phyloP scores from a whole-genome alignment of 1,140 invertebrate species.

The Latrodectus geometricus region DNA sequence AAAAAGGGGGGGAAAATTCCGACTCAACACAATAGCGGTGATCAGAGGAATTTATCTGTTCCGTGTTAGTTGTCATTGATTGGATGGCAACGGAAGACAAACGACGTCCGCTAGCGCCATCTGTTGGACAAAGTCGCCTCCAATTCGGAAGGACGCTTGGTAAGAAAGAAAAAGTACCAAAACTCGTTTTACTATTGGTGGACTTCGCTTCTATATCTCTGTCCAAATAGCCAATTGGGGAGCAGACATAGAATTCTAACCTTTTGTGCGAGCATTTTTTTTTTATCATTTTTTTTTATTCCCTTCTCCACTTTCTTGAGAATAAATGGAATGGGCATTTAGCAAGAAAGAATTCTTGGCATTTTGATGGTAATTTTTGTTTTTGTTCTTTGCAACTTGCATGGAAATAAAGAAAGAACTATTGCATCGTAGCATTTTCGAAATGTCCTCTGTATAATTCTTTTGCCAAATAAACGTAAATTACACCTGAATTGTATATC shows the following conservation, averaged over 20 bases:
- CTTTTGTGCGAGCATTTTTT: slow-evolving; percentile 32
- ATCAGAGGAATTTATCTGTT: slow-evolving; percentile 57
- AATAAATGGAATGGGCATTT: slow-evolving; percentile 47
- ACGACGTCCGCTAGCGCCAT: slow-evolving; percentile 44
- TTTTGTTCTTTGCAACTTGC: not conserved
- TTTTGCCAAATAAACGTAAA: no score
- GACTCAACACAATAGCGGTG: slow-evolving; percentile 51
- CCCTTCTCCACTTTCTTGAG: not conserved
- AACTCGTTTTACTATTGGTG: slow-evolving; percentile 50
- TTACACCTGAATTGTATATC: no score
- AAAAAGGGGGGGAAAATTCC: slow-evolving; percentile 30
- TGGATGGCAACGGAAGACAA: slow-evolving; percentile 52
- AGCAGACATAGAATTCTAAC: slow-evolving; percentile 24
- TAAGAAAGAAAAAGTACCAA: slow-evolving; percentile 17
- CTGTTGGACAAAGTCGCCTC: slow-evolving; percentile 54
- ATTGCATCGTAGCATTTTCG: not conserved
- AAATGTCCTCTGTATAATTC: not conserved
- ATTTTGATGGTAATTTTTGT: slow-evolving; percentile 22
- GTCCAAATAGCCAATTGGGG: slow-evolving; percentile 53
- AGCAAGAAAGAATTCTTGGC: slow-evolving; percentile 41
- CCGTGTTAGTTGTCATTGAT: slow-evolving; percentile 59
- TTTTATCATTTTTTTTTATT: slow-evolving; percentile 1
- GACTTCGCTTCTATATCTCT: slow-evolving; percentile 50
- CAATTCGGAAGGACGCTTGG: slow-evolving; percentile 30
- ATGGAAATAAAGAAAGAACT: not conserved